Conservation (phyloP, 2,888 invertebrate species). For the Fragum sueziense region DNA sequence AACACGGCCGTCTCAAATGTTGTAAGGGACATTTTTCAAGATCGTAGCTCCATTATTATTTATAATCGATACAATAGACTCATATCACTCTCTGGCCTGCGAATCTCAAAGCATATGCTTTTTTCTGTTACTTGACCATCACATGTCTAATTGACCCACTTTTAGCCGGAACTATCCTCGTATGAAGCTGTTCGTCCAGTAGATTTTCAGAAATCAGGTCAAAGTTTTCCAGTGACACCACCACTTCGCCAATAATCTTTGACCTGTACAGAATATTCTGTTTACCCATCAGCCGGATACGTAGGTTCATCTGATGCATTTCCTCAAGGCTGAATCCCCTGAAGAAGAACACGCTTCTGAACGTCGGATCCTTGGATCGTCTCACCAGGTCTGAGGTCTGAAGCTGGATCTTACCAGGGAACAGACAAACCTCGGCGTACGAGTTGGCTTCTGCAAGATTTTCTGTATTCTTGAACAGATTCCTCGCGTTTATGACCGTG, state of each 20-base stretch:
- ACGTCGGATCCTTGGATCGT: slow-evolving; percentile 16
- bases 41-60: too few relatives aligned
- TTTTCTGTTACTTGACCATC: background rate
- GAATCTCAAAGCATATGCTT: too few relatives aligned
- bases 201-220: slow-evolving; percentile 34
- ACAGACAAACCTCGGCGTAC: slow-evolving; percentile 36
- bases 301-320: slow-evolving; percentile 31
- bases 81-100: too few relatives aligned
- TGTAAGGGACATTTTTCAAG: too few relatives aligned
- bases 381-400: slow-evolving; percentile 19
- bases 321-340: slow-evolving; percentile 24
- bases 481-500: slow-evolving; percentile 26
- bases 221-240: slow-evolving; percentile 34
- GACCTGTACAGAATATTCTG: background rate
- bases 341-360: slow-evolving; percentile 31
- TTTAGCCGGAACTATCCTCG: background rate
- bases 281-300: slow-evolving; percentile 34
- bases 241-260: slow-evolving; percentile 33
- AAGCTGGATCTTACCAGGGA: slow-evolving; percentile 40
- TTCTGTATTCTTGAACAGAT: slow-evolving; percentile 25
- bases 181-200: slow-evolving; percentile 23
- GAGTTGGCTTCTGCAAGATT: slow-evolving; percentile 1
- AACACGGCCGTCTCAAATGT: too few relatives aligned
- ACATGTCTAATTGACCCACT: slow-evolving; percentile 10
- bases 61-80: too few relatives aligned